Conservation (phyloP, 2,888 invertebrate genomes). For the Nomada flava region DNA sequence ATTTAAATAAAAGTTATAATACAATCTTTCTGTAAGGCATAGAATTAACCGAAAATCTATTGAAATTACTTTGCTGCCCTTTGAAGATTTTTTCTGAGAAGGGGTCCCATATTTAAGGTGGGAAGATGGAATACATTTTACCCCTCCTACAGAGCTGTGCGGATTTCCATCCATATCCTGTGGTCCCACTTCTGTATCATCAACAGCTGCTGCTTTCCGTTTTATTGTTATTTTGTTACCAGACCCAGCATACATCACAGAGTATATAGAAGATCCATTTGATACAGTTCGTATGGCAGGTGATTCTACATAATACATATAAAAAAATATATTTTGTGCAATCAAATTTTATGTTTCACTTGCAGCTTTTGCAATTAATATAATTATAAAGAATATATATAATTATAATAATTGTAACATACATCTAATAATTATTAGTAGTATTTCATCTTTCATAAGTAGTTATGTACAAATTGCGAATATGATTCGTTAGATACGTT, state of each 20-base stretch:
- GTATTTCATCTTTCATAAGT: too few species aligned
- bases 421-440: too few species aligned
- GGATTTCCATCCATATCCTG: constrained; percentile 84
- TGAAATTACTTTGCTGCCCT: constrained; percentile 81
- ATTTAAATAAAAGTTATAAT: constrained; percentile 62
- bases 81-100: constrained; percentile 81
- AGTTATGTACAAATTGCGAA: too few species aligned
- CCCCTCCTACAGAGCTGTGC: constrained; percentile 78
- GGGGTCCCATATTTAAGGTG: constrained; percentile 80
- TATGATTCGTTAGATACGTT: too few species aligned
- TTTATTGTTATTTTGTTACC: constrained; percentile 94
- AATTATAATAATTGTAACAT: too few species aligned
- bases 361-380: too few species aligned
- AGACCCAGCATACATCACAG: constrained; percentile 92
- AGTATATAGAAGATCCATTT: constrained; percentile 89
- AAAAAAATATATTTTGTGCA: neutral
- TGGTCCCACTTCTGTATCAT: constrained; percentile 85
- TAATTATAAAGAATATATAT: too few species aligned
- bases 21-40: constrained; percentile 63
- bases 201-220: constrained; percentile 87
- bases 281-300: constrained; percentile 84
- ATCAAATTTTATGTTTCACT: neutral
- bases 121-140: constrained; percentile 81
- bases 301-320: constrained; percentile 70
- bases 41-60: constrained; percentile 71